Evolutionary conservation across 1,140 invertebrate species (phyloP).

Genomic region (Tetragnatha versicolor): DNA sequence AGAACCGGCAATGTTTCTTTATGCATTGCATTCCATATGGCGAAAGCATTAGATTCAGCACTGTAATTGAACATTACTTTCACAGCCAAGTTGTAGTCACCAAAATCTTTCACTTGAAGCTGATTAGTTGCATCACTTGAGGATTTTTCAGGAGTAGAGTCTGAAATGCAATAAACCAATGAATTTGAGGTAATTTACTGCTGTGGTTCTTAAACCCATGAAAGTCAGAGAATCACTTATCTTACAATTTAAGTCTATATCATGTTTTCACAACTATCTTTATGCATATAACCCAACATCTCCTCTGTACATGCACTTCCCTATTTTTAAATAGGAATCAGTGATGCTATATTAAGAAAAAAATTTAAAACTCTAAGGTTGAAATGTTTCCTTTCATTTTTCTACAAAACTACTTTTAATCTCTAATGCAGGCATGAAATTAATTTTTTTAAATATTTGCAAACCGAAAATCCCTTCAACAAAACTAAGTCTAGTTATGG

Average conservation of each 20-base stretch:
- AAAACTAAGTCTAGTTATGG: too few species aligned
- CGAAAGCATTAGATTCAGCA: slow-evolving; percentile 79
- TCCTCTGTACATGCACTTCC: too few species aligned
- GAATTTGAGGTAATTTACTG: not conserved
- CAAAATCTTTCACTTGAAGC: not conserved
- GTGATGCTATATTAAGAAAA: too few species aligned
- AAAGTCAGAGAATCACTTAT: not conserved
- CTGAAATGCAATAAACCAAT: not conserved
- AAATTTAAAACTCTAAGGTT: too few species aligned
- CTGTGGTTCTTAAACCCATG: too few species aligned
- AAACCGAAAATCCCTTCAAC: too few species aligned
- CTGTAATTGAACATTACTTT: slow-evolving; percentile 95
- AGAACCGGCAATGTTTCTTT: slow-evolving; percentile 80
- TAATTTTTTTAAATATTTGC: too few species aligned
- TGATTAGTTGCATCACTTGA: not conserved
- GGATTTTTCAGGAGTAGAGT: not conserved
- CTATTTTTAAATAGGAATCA: too few species aligned
- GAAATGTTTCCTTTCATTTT: too few species aligned
- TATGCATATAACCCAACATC: not conserved
- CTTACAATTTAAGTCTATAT: not conserved
- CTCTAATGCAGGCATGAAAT: too few species aligned
- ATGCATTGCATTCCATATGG: slow-evolving; percentile 80
- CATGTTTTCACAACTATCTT: not conserved
- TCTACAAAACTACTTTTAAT: too few species aligned
- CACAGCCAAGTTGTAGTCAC: slow-evolving; percentile 74